phyloP scores from a whole-genome alignment of 2,888 invertebrate species.

The Agrotis ipsilon region DNA sequence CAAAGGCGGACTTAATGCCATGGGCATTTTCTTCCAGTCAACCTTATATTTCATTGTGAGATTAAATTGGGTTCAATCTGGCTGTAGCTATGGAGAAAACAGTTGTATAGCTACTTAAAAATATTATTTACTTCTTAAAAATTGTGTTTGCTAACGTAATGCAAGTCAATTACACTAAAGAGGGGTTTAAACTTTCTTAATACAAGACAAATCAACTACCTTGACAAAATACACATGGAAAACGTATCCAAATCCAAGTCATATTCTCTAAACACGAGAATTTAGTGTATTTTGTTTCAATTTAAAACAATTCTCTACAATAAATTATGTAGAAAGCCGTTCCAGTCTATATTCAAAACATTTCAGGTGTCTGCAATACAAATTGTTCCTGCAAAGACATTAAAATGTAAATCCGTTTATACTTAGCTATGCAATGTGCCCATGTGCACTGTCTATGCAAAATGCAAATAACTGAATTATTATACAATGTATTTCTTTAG shows the following conservation, averaged over 20 bases:
- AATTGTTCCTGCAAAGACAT: slow-evolving; percentile 72
- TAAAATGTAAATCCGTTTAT: slow-evolving; percentile 75
- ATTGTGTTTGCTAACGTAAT: not conserved
- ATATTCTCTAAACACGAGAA: slow-evolving; percentile 31
- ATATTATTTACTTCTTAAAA: no score
- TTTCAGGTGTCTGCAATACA: slow-evolving; percentile 72
- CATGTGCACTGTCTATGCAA: slow-evolving; percentile 63
- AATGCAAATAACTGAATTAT: slow-evolving; percentile 66
- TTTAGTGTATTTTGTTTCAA: slow-evolving; percentile 47
- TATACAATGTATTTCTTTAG: slow-evolving; percentile 54
- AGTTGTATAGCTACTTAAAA: no score
- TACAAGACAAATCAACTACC: not conserved
- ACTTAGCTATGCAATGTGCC: slow-evolving; percentile 67
- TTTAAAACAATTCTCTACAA: slow-evolving; percentile 54
- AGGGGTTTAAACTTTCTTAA: not conserved
- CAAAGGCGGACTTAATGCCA: no score
- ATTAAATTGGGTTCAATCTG: not conserved
- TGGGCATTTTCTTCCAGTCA: no score
- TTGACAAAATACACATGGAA: not conserved
- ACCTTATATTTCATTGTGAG: slow-evolving; percentile 6
- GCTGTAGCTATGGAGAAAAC: not conserved
- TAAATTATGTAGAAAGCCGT: slow-evolving; percentile 58
- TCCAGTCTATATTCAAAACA: slow-evolving; percentile 67
- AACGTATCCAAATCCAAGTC: not conserved
- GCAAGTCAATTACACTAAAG: not conserved